Base-by-base conservation (phyloP, 1,140 invertebrate genomes). In the Polypedilum vanderplanki region DNA sequence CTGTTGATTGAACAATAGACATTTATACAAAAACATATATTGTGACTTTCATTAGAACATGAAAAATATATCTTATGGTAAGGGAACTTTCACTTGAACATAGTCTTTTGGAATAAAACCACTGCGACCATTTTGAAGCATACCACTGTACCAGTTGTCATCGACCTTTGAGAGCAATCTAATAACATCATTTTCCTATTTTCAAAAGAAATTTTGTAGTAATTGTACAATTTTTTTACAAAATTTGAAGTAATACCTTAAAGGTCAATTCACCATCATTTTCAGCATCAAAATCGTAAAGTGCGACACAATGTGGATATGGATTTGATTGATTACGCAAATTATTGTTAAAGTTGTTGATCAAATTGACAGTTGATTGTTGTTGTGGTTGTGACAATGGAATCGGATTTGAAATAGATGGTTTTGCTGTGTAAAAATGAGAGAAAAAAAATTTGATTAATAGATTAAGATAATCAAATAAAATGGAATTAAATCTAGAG, bases 251-350 rank as follows among this genome's bases (percentile, higher is more conserved):
- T 57, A 33, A 17, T 84, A 92, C 92, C 88, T 95, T 90, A 85
- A 98, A 92, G 81, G 91, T 90, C 79, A 98, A 88, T 87, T 99
- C 97, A 70, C 95, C 95, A 76, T 93, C 93, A 86, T 98, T 98
- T 85, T 98, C 96, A 0, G 97, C 90, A 70, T 98, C 94, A 84
- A 99, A 99, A 85, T 98, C 97, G 83, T 98, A 99, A 15, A 98
- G 85, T 67, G 96, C 97, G 78, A 92, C 92, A 83, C 93, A 96
- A 83, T 90, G 94, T 9, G 94, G 93, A 22, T 20, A 70, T 4
- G 4, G n/a, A 70, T 7, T 20, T 70, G 65, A 15, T 57, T 57
- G 46, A 57, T 12, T 70, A 12, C 65, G 65, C 17, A 70, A 22
- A 70, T 70, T 70, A 22, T 70, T 70, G 18, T 70, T 70, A 10